Base-by-base conservation (phyloP, 2,113 vertebrate species). In the Mirounga angustirostris region DNA sequence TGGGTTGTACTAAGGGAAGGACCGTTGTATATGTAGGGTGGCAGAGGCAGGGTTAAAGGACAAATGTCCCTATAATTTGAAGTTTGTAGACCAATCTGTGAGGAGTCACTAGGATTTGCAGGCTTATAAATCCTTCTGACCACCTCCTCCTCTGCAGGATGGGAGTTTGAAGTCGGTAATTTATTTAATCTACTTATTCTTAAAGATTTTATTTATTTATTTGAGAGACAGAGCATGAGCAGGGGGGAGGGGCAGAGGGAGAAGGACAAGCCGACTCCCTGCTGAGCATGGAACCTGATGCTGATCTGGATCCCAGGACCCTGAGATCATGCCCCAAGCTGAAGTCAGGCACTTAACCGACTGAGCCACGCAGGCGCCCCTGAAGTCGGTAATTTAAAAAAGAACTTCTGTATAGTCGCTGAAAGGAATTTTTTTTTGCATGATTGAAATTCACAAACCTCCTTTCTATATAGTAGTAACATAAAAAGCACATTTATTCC, bases 11-110 rank as follows among this genome's bases (percentile, higher is more conserved):
- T 26, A 14, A 65, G 28, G 26, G 69, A 30, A 12, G 18, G 71
- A 26, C 10, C 18, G 0, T 16, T 40, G 63, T 52, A 0, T 24
- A 1, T 30, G 8, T 4, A 12, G 61, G 30, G 4, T 65, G 59
- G 46, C 58, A 28, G 74, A 74, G 40, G 14, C 18, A 19, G 52
- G 28, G 58, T 54, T 56, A 28, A 2, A 52, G 33, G 63, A 54
- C 86, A 43, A 1, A 7, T 14, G 74, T 24, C 71, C 22, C 73
- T 14, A 0, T 58, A 40, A 28, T 19, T 22, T 13, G 0, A n/a
- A 10, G 3, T 74, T 90, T 84, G n/a, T 74, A 3, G 14, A 30
- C 22, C 8, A 8, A 56, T 16, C 30, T 36, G 0, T 56, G 28
- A 33, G 36, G 36, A 79, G 43, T 33, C 22, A 3, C 67, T 7